Evolutionary conservation across 2,113 vertebrate genomes (phyloP), one percentile per base, ranked within the genome.

Genomic region (Erpornis zantholeuca): DNA sequence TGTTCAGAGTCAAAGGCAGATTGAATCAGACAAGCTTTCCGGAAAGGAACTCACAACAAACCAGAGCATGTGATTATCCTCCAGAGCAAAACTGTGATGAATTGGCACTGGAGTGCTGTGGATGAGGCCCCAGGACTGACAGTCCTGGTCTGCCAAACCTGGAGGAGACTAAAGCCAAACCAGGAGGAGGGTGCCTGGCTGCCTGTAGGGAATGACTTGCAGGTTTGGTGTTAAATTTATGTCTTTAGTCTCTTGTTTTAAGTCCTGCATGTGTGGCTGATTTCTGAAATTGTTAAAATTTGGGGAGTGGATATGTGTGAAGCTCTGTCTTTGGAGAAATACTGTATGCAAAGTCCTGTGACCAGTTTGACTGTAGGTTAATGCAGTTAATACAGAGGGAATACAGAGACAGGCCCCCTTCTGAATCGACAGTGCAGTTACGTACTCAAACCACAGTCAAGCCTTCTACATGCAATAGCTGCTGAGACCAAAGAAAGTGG

Each of bases 161-260:
- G 27, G 5, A 5, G 36, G 10, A 27, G 10, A 14, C 17, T 24
- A 50, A 75, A 38, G 49, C 35, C 0, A 2, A 53, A 29, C 6
- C 33, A 75, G 45, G 22, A 70, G 52, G 11, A 71, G 21, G 6
- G 11, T 65, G 25, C 35, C 20, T 49, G 70, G 12, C 75, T 92
- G 54, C 24, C 64, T 3, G 0, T 12, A 63, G 27, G 49, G 40
- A 86, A 17, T 0, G 0, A n/a, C 15, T 69, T 83, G 10, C 22
- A 61, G 20, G 16, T 52, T 68, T 3, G 3, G 6, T 76, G 88
- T 82, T 72, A 61, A 45, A 17, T 69, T 29, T 57, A 10, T 7
- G 7, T 18, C 12, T 88, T 86, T 29, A 33, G 15, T 31, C 5
- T 80, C 6, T 70, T 83, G 28, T 40, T 33, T 65, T 15, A 70